phyloP scores from a whole-genome alignment of 2,113 vertebrate genomes.

The Gopherus flavomarginatus region DNA sequence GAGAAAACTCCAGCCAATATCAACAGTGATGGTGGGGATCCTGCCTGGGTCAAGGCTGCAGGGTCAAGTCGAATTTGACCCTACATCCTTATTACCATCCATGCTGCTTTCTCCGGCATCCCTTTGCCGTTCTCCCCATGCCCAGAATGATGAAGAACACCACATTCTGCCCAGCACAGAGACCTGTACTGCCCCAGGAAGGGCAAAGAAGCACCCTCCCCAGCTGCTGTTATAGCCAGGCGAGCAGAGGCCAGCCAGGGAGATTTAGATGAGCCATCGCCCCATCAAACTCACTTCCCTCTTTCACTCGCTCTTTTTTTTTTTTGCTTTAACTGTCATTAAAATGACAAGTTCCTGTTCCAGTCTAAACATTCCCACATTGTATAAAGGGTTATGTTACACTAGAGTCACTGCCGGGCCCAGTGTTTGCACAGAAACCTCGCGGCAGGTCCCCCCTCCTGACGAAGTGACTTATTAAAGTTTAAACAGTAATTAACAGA shows the following conservation, averaged over 20 bases:
- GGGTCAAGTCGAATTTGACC: conserved; percentile 41
- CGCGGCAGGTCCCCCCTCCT: conserved; percentile 85
- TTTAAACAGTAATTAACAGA: conserved; percentile 93
- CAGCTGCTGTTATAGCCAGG: conserved; percentile 38
- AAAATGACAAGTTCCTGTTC: conserved; percentile 96
- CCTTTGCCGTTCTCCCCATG: background rate
- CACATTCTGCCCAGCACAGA: background rate
- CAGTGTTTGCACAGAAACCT: conserved; percentile 86
- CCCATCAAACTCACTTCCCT: conserved; percentile 74
- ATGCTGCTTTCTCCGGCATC: conserved; percentile 67
- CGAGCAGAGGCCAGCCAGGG: conserved; percentile 50
- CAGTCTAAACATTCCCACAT: conserved; percentile 99
- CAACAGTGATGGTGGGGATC: conserved; percentile 8
- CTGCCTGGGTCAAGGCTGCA: conserved; percentile 54
- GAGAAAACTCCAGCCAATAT: background rate
- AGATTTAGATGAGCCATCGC: conserved; percentile 57
- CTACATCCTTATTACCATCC: conserved; percentile 63
- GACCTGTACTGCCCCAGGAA: conserved; percentile 3
- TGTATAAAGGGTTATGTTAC: conserved; percentile 87
- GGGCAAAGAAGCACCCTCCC: conserved; percentile 44
- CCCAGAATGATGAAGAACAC: conserved; percentile 17
- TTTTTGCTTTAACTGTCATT: conserved; percentile 81
- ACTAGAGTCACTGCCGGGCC: conserved; percentile 83
- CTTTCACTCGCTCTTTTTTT: conserved; percentile 63
- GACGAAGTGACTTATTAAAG: conserved; percentile 91